Percentiles rank a stretch among this genome's conserved stretches.
Evolutionary conservation across 2,797 vertebrate species (phyloP).

Genomic region (Hoplostethus mediterraneus): DNA sequence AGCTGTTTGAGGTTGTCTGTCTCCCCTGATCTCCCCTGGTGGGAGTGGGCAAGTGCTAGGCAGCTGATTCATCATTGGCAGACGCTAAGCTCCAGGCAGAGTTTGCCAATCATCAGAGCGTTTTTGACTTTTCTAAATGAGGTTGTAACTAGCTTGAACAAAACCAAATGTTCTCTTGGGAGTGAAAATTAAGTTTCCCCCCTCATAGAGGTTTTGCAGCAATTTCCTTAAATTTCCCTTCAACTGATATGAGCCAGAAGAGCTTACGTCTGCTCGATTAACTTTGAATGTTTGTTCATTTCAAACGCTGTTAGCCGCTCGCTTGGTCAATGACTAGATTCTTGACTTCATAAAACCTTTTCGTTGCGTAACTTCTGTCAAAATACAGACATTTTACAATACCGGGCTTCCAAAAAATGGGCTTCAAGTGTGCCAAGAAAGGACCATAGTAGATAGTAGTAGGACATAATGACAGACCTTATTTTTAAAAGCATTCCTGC

Average conservation of each 20-base stretch:
- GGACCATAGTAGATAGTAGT: background rate
- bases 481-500: no score
- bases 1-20: slow-evolving; percentile 56
- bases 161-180: background rate
- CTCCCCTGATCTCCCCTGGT: slow-evolving; percentile 47
- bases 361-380: background rate
- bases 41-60: slow-evolving; percentile 54
- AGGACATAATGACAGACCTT: no score
- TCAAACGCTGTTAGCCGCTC: background rate
- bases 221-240: background rate
- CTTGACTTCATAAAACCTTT: background rate
- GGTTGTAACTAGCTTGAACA: background rate
- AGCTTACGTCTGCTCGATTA: background rate
- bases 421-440: background rate
- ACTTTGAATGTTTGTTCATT: background rate
- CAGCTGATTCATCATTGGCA: slow-evolving; percentile 51
- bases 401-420: background rate
- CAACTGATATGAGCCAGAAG: background rate
- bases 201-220: background rate
- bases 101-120: slow-evolving; percentile 18
- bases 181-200: background rate
- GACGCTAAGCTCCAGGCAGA: slow-evolving; percentile 14
- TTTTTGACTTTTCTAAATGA: slow-evolving; percentile 2
- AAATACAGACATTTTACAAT: background rate
- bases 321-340: background rate